Evolutionary conservation across 2,113 vertebrate species (phyloP).

Genomic region (Caranx ignobilis): DNA sequence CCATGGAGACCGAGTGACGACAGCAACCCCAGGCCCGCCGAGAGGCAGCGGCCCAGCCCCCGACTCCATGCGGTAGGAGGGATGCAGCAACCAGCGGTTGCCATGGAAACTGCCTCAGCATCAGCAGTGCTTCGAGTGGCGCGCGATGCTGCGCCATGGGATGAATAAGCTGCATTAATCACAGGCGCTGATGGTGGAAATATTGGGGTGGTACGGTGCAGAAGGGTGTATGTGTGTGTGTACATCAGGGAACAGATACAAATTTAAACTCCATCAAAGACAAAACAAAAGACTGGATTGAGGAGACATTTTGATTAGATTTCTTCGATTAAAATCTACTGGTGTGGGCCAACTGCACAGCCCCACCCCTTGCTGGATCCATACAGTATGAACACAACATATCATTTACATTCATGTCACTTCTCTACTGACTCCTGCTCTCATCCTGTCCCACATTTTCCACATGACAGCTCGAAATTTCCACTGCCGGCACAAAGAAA

Average conservation of each 20-base stretch:
- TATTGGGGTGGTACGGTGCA: background rate
- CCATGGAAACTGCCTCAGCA: slow-evolving; percentile 79
- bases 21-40: slow-evolving; percentile 38
- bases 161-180: slow-evolving; percentile 67
- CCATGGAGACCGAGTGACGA: slow-evolving; percentile 71
- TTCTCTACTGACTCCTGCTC: background rate
- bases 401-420: slow-evolving; percentile 1
- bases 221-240: background rate
- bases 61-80: slow-evolving; percentile 46
- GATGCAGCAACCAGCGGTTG: slow-evolving; percentile 63
- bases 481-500: slow-evolving; percentile 5
- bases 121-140: slow-evolving; percentile 38
- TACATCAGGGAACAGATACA: background rate
- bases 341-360: background rate
- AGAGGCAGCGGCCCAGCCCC: slow-evolving; percentile 41
- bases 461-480: slow-evolving; percentile 10
- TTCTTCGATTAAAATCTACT: background rate
- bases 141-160: slow-evolving; percentile 25
- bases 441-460: background rate
- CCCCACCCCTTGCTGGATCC: background rate
- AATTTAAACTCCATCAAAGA: background rate
- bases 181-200: slow-evolving; percentile 31
- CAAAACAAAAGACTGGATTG: background rate
- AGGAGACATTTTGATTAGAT: background rate
- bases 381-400: background rate